Conservation (phyloP, 2,797 vertebrate species). For the Tarsius wallacei region DNA sequence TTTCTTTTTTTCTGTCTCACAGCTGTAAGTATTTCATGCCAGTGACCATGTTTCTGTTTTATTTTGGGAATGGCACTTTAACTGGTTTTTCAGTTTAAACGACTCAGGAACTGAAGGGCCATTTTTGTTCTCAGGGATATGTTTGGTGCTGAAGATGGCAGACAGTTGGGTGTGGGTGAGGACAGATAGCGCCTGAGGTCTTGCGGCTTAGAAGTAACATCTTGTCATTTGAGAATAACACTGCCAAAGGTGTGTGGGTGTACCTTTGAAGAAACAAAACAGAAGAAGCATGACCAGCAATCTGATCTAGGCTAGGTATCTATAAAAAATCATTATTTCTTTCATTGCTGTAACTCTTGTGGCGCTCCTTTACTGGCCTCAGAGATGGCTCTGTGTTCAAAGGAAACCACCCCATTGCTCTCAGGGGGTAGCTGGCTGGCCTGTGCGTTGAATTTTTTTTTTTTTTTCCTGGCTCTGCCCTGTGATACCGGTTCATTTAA, state of each 20-base stretch:
- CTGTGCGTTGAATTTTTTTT: neutral
- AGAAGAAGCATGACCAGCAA: constrained; percentile 73
- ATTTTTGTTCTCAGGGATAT: constrained; percentile 81
- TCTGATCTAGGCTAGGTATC: constrained; percentile 59
- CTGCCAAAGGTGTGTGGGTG: constrained; percentile 80
- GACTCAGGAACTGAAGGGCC: constrained; percentile 78
- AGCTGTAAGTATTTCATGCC: constrained; percentile 83
- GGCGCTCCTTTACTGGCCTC: neutral
- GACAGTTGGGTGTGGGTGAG: constrained; percentile 85
- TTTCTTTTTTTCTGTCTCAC: constrained; percentile 38
- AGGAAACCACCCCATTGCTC: neutral
- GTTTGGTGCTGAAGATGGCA: constrained; percentile 81
- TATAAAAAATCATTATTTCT: constrained; percentile 68
- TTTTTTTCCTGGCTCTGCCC: neutral
- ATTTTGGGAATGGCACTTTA: constrained; percentile 83
- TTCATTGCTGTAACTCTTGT: constrained; percentile 27
- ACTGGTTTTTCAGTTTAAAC: constrained; percentile 74
- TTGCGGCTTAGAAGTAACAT: constrained; percentile 78
- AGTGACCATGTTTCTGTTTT: constrained; percentile 82
- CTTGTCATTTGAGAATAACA: constrained; percentile 81
- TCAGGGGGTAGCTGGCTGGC: neutral
- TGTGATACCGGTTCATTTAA: neutral
- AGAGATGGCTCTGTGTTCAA: neutral
- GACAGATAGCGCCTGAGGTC: constrained; percentile 80
- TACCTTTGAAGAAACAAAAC: constrained; percentile 81